Conservation (phyloP, 2,113 vertebrate species). For the Ia io region DNA sequence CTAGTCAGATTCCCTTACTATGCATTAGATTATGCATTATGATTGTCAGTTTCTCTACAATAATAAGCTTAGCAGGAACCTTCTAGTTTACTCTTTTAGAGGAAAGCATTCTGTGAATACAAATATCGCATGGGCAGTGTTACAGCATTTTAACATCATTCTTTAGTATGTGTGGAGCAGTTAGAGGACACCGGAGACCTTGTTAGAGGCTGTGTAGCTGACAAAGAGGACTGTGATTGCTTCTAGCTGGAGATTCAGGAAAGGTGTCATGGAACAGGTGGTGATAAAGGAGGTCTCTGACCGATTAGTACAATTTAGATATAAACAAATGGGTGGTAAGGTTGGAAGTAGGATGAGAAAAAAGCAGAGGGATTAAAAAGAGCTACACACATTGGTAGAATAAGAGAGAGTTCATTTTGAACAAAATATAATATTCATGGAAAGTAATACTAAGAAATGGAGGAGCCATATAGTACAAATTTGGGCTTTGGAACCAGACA, state of each 20-base stretch:
- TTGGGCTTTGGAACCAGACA: background rate
- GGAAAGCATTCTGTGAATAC: constrained; percentile 16
- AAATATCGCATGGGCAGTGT: background rate
- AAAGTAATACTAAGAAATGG: background rate
- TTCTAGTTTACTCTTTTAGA: constrained; percentile 21
- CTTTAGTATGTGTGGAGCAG: background rate
- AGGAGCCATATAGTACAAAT: background rate
- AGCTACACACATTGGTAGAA: background rate
- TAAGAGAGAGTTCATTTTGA: background rate
- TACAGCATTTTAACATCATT: background rate
- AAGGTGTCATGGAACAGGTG: background rate
- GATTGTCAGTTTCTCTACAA: background rate
- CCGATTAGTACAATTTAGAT: background rate
- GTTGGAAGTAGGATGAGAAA: background rate
- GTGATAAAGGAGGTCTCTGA: background rate
- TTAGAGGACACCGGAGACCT: background rate
- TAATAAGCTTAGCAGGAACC: background rate
- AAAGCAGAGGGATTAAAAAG: background rate
- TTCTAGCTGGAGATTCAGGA: background rate
- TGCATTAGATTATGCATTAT: constrained; percentile 19
- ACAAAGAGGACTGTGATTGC: background rate
- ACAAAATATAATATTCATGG: background rate
- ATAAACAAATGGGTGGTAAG: background rate
- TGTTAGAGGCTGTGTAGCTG: background rate
- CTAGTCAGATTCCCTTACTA: background rate